phyloP scores from a whole-genome alignment of 2,113 vertebrate genomes.

The Nanger granti region DNA sequence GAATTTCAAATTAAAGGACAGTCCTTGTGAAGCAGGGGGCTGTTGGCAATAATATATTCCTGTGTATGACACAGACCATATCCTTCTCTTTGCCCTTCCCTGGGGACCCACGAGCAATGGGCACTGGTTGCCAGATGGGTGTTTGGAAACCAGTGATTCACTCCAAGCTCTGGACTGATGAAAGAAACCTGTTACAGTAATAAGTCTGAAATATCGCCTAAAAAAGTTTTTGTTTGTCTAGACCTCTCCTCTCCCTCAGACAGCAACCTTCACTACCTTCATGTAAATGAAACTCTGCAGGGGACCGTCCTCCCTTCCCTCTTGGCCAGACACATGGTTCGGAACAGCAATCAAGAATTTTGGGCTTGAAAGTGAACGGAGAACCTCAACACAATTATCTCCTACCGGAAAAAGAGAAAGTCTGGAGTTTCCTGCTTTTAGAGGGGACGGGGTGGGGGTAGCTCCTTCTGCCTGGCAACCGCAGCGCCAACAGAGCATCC shows the following conservation, averaged over 20 bases:
- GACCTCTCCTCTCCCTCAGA: neutral
- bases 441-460: too few species aligned
- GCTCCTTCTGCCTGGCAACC: neutral
- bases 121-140: neutral
- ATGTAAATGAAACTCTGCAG: neutral
- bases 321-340: neutral
- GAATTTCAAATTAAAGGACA: neutral
- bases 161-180: neutral
- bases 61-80: neutral
- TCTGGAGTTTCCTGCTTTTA: neutral
- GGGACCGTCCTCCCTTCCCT: neutral
- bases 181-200: slow-evolving; percentile 31
- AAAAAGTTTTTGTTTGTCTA: slow-evolving; percentile 24
- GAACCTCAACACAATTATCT: neutral
- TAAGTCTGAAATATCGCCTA: slow-evolving; percentile 8
- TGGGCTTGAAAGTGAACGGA: neutral
- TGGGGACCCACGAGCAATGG: neutral
- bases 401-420: neutral
- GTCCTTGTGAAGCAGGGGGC: neutral
- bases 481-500: neutral
- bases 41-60: neutral
- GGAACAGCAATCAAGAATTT: neutral
- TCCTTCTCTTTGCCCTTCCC: neutral
- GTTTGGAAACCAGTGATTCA: neutral
- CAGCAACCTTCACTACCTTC: neutral